Base-by-base conservation (phyloP, 2,113 vertebrate genomes). In the Phylloscopus trochilus region DNA sequence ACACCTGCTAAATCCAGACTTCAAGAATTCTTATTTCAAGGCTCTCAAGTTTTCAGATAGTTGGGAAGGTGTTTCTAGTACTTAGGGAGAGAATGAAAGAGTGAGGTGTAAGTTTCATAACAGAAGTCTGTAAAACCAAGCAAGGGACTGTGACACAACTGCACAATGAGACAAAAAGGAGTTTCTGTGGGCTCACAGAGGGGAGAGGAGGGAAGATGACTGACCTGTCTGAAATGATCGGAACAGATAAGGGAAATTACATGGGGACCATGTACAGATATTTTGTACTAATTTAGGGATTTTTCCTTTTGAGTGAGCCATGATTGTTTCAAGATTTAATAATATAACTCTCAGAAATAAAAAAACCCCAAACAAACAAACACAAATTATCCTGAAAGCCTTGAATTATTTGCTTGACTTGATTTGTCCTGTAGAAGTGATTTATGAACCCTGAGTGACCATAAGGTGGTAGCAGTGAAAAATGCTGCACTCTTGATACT, bases 401-500 rank as follows among this genome's bases (percentile, higher is more conserved):
- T 63, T 17, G 28, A 88, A 37, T 56, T 62, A 60, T 56, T 81
- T 81, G 2, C 27, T 69, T 81, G 1, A 3, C 31, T 56, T 85
- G 24, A 46, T 19, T 62, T 44, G 12, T 35, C 27, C 13, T 13
- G 3, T 35, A 60, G 33, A 81, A 76, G 4, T 15, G 49, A 68
- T 77, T 85, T 22, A 37, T 19, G 63, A 92, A 46, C 8, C 30
- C 17, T 22, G 31, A 82, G 17, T 53, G 13, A 23, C 10, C 35
- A n/a, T 53, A 53, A 30, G 3, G 4, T 39, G 37, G 30, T 46
- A 85, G 31, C 17, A 78, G 15, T 23, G 31, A 56, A 47, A 90
- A 82, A 41, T 7, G 21, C 13, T 69, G 37, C 62, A 27, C 13
- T 76, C 0, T 0, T 3, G 23, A 37, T 41, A 11, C 10, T 39